These are phyloP conservation scores for Hedya salicella DNA, from an alignment of 2,888 invertebrate species.

Conservation along the genomic window DNA sequence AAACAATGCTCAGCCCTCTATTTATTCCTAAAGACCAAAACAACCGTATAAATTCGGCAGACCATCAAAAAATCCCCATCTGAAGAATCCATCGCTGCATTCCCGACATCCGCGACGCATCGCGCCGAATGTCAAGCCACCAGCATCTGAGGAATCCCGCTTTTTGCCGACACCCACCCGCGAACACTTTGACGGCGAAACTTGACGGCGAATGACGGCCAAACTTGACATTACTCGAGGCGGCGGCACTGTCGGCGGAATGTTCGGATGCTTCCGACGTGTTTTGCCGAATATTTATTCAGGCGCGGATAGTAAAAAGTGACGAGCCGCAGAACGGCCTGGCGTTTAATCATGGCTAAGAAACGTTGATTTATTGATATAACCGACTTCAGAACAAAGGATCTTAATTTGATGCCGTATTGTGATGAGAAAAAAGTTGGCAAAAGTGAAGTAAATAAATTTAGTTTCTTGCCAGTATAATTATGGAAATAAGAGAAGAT, in stretches of 20 bases:
- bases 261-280: constrained; percentile 65
- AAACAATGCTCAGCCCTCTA: constrained; percentile 29
- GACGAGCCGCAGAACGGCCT: constrained; percentile 65
- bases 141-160: constrained; percentile 48
- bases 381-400: constrained; percentile 37
- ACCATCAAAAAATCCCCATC: constrained; percentile 39
- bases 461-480: not conserved
- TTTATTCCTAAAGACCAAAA: constrained; percentile 40
- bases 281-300: constrained; percentile 76
- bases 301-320: constrained; percentile 48
- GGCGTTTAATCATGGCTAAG: constrained; percentile 40
- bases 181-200: constrained; percentile 60
- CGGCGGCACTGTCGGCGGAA: constrained; percentile 65
- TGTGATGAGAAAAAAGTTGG: not conserved
- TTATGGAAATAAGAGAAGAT: too few relatives aligned
- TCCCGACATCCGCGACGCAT: constrained; percentile 44
- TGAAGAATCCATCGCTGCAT: constrained; percentile 36
- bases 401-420: constrained; percentile 40
- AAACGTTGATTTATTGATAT: constrained; percentile 41
- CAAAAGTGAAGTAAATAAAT: constrained; percentile 2
- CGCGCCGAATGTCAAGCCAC: constrained; percentile 49
- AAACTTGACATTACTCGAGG: constrained; percentile 66
- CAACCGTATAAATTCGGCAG: constrained; percentile 40
- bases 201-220: constrained; percentile 49
- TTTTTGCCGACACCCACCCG: constrained; percentile 77